These are phyloP conservation scores for Corythoichthys intestinalis DNA, from an alignment of 2,113 vertebrate genomes.

Conservation along the genomic window DNA sequence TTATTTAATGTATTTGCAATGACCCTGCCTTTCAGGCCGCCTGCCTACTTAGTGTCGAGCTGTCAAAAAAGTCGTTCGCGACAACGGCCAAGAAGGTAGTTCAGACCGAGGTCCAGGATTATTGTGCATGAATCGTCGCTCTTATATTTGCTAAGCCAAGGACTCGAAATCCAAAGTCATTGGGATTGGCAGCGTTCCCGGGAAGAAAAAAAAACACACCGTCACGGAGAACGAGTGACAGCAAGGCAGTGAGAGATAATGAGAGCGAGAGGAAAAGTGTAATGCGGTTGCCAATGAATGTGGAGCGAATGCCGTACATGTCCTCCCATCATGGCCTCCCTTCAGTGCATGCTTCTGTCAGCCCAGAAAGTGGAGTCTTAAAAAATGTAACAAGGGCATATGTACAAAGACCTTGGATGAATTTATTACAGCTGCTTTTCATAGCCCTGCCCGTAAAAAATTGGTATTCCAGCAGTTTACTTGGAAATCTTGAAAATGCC, in stretches of 20 bases:
- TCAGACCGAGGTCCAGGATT: constrained; percentile 67
- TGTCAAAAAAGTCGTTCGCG: constrained; percentile 58
- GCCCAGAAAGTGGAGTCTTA: constrained; percentile 30
- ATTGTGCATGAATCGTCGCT: constrained; percentile 72
- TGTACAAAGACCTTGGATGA: constrained; percentile 42
- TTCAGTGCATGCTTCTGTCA: constrained; percentile 28
- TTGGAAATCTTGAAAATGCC: not conserved
- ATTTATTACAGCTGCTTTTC: constrained; percentile 43
- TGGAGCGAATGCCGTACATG: constrained; percentile 47
- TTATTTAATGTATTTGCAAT: constrained; percentile 69
- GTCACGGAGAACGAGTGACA: constrained; percentile 48
- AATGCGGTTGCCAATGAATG: constrained; percentile 55
- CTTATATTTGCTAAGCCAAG: constrained; percentile 71
- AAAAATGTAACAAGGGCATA: constrained; percentile 52
- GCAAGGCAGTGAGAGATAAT: constrained; percentile 40
- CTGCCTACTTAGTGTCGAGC: constrained; percentile 65
- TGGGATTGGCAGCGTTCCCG: constrained; percentile 68
- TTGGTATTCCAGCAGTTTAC: not conserved
- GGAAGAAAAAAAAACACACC: constrained; percentile 47
- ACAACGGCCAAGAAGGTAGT: constrained; percentile 62
- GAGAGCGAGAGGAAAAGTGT: constrained; percentile 40
- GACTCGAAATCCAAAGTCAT: constrained; percentile 75
- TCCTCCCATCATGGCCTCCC: constrained; percentile 41
- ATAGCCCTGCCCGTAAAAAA: constrained; percentile 14
- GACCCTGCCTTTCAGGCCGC: constrained; percentile 64